Base-by-base conservation (phyloP, 1,140 invertebrate species). In the Megalonaias nervosa region DNA sequence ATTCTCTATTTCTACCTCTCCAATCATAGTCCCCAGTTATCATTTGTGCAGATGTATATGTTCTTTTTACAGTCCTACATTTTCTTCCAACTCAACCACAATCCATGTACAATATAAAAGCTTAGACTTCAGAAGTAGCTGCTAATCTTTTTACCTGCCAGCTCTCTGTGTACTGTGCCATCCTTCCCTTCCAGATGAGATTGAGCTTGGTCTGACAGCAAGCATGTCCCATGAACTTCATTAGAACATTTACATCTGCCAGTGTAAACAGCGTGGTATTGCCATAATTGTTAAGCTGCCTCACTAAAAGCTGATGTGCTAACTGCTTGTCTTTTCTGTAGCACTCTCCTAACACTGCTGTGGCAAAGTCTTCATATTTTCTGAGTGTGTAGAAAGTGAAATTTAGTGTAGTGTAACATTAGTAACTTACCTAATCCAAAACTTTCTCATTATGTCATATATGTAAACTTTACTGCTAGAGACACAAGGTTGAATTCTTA, bases 181-280 rank as follows among this genome's bases (percentile, higher is more conserved):
- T 87, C 12, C 82, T 75, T 9, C 90, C 89, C 57, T 87, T 89
- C 89, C 89, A 91, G 55, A 90, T 87, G 38, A 81, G 82, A 73
- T 87, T 89, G 1, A 91, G 84, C 75, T 89, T 89, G 13, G 86
- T 87, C 76, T 89, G 87, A 78, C 89, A 91, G 48, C 82, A 82
- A 2, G 88, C 84, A 65, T 90, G 88, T 59, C 84, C 89, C 75
- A 89, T 83, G 67, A 91, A 90, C 67, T 89, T 85, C 89, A 90
- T 89, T 61, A 87, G 71, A 23, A 82, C 80, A 69, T 83, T 82
- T 21, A 72, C 68, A 60, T 90, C 87, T 66, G 88, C 89, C 66
- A 90, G 31, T 2, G 66, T 79, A 59, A 91, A 83, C 3, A 86
- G 58, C n/a, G 89, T 89, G 0, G 74, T 82, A 38, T 81, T 74